These are phyloP conservation scores for Chamaetylas fuelleborni DNA, from an alignment of 2,113 vertebrate species.

Conservation along the genomic window DNA sequence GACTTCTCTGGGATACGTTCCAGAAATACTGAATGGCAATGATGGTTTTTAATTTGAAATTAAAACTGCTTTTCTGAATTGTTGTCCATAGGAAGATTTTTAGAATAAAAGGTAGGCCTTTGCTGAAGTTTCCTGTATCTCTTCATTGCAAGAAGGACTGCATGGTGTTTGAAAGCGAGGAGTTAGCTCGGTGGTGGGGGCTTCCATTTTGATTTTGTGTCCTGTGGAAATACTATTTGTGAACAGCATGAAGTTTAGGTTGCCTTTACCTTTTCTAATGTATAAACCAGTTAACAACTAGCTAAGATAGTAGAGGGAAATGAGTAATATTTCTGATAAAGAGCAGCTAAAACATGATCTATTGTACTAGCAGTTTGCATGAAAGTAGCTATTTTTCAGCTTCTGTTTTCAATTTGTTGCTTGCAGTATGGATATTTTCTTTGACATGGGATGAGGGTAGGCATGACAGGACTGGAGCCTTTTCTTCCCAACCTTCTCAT, in stretches of 20 bases:
- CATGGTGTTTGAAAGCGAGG: neutral
- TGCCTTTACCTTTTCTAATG: neutral
- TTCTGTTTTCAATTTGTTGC: neutral
- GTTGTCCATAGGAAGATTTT: neutral
- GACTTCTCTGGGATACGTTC: neutral
- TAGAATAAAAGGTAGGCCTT: neutral
- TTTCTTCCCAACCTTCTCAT: neutral
- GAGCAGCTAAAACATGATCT: neutral
- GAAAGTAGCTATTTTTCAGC: neutral
- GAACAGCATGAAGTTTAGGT: neutral
- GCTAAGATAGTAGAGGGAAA: neutral
- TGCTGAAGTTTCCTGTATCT: neutral
- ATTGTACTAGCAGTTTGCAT: neutral
- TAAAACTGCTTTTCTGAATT: neutral
- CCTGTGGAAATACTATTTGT: neutral
- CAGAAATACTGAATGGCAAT: neutral
- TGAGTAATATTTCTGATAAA: neutral
- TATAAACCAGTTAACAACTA: neutral
- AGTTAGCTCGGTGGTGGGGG: neutral
- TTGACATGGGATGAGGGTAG: neutral
- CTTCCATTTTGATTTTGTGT: neutral
- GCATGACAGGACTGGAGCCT: neutral
- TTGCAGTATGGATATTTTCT: neutral
- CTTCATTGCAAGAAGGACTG: neutral
- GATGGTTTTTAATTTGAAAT: neutral